Evolutionary conservation across 37 sponge, comb jelly and placozoan genomes (phyloP).

Genomic region (Aphrocallistes beatrix): DNA sequence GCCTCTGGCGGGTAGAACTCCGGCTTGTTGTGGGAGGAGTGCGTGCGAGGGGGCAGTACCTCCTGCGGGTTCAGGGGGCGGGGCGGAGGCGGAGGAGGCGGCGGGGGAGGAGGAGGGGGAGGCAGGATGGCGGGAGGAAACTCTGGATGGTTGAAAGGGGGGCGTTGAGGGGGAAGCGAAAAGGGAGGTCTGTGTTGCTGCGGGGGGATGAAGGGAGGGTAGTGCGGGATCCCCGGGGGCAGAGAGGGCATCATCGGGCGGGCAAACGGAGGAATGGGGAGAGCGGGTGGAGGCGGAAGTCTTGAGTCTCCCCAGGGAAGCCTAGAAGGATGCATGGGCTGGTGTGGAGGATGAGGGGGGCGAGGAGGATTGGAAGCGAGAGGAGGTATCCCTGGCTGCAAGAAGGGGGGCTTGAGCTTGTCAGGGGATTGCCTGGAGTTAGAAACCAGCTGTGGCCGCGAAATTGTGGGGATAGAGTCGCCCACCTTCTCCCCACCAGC

Average conservation of each 20-base stretch:
- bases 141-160: background rate
- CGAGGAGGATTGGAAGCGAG: background rate
- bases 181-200: background rate
- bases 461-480: background rate
- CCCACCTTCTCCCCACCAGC: background rate
- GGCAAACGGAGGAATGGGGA: slow-evolving; percentile 16
- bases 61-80: background rate
- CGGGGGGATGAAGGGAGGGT: slow-evolving; percentile 6
- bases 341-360: slow-evolving; percentile 22
- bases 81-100: background rate
- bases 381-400: background rate
- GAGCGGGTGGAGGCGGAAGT: slow-evolving; percentile 24
- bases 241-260: background rate
- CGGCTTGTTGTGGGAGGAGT: background rate
- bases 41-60: slow-evolving; percentile 17
- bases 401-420: background rate
- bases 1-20: background rate
- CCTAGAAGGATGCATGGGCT: background rate
- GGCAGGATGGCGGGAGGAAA: background rate
- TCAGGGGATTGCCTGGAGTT: background rate
- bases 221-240: background rate
- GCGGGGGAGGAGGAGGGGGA: background rate
- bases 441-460: background rate
- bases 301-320: slow-evolving; percentile 23
- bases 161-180: background rate